These are phyloP conservation scores for Phrynosoma platyrhinos DNA, from an alignment of 2,113 vertebrate genomes.

Conservation along the genomic window DNA sequence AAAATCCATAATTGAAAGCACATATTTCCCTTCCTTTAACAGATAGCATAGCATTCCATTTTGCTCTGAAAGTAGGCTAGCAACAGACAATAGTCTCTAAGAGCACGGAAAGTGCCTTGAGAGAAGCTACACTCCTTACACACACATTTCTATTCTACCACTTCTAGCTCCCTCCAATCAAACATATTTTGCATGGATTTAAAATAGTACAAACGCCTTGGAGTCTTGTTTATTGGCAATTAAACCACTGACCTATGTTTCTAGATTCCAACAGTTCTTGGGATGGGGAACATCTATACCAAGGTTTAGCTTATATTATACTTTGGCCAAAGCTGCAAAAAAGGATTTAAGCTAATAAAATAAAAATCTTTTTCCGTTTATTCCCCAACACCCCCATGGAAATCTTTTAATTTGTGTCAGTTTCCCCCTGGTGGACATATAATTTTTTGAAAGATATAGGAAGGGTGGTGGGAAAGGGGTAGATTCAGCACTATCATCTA, in stretches of 20 bases:
- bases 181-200: not conserved
- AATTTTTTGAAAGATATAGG: too few species aligned
- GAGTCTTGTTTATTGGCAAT: not conserved
- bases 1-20: slow-evolving; percentile 17
- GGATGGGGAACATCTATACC: not conserved
- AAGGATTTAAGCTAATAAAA: not conserved
- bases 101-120: not conserved
- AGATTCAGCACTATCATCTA: too few species aligned
- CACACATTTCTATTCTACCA: not conserved
- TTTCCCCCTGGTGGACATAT: too few species aligned
- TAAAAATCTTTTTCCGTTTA: too few species aligned
- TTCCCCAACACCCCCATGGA: too few species aligned
- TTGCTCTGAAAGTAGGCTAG: not conserved
- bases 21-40: slow-evolving; percentile 6
- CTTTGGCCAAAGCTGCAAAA: not conserved
- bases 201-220: not conserved
- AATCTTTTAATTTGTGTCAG: too few species aligned
- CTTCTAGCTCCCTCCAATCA: not conserved
- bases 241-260: not conserved
- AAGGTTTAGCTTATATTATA: too few species aligned
- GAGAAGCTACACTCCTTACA: not conserved
- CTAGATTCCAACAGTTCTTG: not conserved
- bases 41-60: not conserved
- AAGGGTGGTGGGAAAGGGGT: too few species aligned
- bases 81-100: not conserved